These are phyloP conservation scores for Tor tambroides DNA, from an alignment of 2,113 vertebrate species.

Conservation along the genomic window DNA sequence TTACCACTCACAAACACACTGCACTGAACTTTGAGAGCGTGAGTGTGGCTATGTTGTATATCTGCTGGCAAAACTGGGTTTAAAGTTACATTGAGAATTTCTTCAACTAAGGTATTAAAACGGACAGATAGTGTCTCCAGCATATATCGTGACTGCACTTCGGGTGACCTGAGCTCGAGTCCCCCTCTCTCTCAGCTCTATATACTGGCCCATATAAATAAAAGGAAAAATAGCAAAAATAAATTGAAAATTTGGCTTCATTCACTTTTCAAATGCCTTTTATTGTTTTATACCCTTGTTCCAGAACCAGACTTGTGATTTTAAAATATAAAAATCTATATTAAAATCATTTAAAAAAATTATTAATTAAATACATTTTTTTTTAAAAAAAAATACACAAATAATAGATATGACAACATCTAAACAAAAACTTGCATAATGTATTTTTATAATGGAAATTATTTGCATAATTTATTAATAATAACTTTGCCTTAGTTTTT, in stretches of 20 bases:
- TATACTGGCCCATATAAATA: neutral
- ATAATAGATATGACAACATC: neutral
- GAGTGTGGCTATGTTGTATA: too few species aligned
- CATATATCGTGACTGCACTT: neutral
- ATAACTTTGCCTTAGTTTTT: neutral
- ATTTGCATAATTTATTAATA: neutral
- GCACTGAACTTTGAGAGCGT: constrained; percentile 3
- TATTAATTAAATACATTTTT: neutral
- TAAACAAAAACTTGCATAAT: neutral
- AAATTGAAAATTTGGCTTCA: neutral
- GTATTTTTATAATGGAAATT: neutral
- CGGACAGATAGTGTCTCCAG: neutral
- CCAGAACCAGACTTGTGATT: too few species aligned
- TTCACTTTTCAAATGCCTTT: neutral
- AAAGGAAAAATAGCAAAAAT: neutral
- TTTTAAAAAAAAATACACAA: neutral
- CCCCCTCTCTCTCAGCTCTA: neutral
- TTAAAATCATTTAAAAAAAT: neutral
- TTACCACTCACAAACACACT: neutral
- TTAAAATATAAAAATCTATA: too few species aligned
- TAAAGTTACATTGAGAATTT: neutral
- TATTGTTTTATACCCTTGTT: too few species aligned
- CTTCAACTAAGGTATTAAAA: neutral
- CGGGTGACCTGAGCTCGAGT: neutral
- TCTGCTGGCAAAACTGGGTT: neutral